Conservation (phyloP, 2,797 vertebrate species). For the Xenentodon cancila region DNA sequence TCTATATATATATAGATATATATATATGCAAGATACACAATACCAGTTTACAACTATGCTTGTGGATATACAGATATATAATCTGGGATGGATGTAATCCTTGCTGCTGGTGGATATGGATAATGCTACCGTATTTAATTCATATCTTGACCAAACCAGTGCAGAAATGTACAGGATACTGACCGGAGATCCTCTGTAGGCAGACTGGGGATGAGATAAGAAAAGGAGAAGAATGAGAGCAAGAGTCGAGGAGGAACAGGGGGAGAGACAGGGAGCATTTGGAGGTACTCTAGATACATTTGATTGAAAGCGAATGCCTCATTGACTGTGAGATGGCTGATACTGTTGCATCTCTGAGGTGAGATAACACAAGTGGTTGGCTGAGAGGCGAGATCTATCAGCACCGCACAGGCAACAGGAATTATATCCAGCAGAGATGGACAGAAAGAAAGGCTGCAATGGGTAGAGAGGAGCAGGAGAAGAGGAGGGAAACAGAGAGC, state of each 20-base stretch:
- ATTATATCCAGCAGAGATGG: slow-evolving; percentile 76
- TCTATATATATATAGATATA: too few species aligned
- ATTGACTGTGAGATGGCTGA: slow-evolving; percentile 64
- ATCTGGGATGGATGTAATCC: slow-evolving; percentile 39
- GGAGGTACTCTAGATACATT: slow-evolving; percentile 47
- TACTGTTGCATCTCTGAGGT: slow-evolving; percentile 50
- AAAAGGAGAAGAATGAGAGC: slow-evolving; percentile 29
- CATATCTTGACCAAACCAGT: slow-evolving; percentile 38
- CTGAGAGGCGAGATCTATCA: slow-evolving; percentile 69
- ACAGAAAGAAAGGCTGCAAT: slow-evolving; percentile 28
- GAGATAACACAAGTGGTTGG: slow-evolving; percentile 64
- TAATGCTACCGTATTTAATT: slow-evolving; percentile 35
- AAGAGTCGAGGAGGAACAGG: slow-evolving; percentile 5
- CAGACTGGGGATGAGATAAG: slow-evolving; percentile 83
- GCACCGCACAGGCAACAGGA: slow-evolving; percentile 61
- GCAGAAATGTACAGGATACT: slow-evolving; percentile 78
- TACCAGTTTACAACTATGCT: neutral
- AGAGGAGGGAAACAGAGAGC: slow-evolving; percentile 10
- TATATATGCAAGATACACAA: neutral
- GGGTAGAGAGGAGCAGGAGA: slow-evolving; percentile 19
- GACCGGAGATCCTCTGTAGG: slow-evolving; percentile 99
- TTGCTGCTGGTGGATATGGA: slow-evolving; percentile 19
- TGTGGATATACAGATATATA: too few species aligned
- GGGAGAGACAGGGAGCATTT: slow-evolving; percentile 34
- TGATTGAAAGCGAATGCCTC: slow-evolving; percentile 57